These are phyloP conservation scores for Silurus glanis DNA, from an alignment of 2,113 vertebrate genomes.

Conservation along the genomic window DNA sequence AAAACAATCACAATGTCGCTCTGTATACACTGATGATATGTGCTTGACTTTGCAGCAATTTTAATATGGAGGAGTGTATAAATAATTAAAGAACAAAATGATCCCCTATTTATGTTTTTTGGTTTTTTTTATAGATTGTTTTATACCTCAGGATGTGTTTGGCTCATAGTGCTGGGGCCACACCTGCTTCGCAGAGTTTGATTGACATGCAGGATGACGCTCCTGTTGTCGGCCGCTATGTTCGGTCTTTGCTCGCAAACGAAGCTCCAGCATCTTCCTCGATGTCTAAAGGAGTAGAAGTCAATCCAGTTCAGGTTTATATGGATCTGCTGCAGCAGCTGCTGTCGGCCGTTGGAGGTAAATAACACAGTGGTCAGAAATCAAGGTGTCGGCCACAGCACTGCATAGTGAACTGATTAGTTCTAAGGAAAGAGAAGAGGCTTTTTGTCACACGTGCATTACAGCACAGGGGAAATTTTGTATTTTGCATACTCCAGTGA, in stretches of 20 bases:
- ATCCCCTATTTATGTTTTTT: neutral
- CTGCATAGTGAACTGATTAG: neutral
- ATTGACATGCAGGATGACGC: slow-evolving; percentile 95
- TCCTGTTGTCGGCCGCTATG: slow-evolving; percentile 87
- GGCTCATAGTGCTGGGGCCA: slow-evolving; percentile 87
- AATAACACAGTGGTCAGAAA: slow-evolving; percentile 20
- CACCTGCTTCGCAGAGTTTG: slow-evolving; percentile 81
- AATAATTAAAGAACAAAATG: neutral
- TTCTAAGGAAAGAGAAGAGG: too few species aligned
- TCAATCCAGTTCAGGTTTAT: slow-evolving; percentile 87
- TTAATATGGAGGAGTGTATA: neutral
- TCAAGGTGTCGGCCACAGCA: neutral
- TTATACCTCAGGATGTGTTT: slow-evolving; percentile 96
- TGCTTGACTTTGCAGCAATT: neutral
- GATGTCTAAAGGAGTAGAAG: slow-evolving; percentile 78
- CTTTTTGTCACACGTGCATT: too few species aligned
- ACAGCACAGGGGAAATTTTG: too few species aligned
- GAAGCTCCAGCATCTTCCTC: slow-evolving; percentile 66
- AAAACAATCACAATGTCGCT: neutral
- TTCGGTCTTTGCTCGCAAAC: slow-evolving; percentile 81
- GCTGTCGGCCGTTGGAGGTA: slow-evolving; percentile 88
- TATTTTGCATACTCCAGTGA: too few species aligned
- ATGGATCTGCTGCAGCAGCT: slow-evolving; percentile 92
- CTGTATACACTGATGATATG: neutral
- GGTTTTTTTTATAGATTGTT: slow-evolving; percentile 77